Evolutionary conservation across 2,113 vertebrate species (phyloP).

Genomic region (Zosterops japonicus): DNA sequence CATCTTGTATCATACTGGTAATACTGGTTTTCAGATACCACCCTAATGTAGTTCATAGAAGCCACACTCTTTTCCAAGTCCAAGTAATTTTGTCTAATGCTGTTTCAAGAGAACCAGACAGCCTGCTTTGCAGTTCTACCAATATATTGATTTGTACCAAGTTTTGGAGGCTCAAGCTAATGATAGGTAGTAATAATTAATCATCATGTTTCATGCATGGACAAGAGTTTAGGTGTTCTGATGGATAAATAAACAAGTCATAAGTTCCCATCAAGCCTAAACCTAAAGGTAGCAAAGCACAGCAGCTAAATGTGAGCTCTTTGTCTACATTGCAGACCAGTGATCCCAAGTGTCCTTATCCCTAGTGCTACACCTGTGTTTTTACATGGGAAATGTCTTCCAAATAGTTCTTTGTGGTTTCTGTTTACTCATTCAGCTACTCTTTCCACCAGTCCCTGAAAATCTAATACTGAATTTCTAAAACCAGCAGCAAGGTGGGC

Average conservation of each 20-base stretch:
- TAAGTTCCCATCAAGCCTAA: neutral
- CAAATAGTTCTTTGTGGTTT: neutral
- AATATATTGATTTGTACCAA: neutral
- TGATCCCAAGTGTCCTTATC: neutral
- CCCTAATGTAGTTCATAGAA: neutral
- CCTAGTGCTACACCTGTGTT: neutral
- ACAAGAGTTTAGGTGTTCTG: neutral
- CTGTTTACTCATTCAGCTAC: neutral
- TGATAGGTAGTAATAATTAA: neutral
- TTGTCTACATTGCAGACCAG: neutral
- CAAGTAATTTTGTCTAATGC: neutral
- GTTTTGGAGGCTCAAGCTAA: neutral
- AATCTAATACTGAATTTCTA: neutral
- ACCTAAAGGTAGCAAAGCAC: neutral
- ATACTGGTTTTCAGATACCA: neutral
- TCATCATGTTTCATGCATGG: neutral
- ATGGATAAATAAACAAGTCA: neutral
- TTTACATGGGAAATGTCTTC: neutral
- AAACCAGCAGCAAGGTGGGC: neutral
- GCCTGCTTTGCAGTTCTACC: neutral
- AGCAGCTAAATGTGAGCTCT: rapidly evolving
- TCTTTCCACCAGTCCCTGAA: neutral
- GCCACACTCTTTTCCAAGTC: neutral
- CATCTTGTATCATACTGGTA: neutral
- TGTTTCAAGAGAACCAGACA: neutral